Evolutionary conservation across 2,797 vertebrate species (phyloP), one percentile per base, ranked within the genome.

Genomic region (Betta splendens): DNA sequence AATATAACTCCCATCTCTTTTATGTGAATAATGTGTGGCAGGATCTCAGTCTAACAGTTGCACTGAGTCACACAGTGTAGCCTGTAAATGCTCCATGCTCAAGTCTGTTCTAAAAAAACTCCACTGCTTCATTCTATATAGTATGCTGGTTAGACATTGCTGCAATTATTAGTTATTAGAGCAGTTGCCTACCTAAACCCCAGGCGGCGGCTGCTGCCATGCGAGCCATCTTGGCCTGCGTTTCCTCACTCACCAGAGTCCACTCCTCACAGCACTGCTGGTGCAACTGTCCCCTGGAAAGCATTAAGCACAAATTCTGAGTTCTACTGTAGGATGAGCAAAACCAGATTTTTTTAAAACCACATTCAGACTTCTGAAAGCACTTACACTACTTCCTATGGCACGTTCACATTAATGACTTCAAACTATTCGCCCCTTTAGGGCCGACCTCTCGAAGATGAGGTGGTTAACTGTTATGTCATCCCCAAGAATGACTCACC

Each of bases 241-340:
- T 98, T 67, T 98, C 97, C 67, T 98, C 96, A 1, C 94, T 97
- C 46, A 98, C 96, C 79, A 97, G 90, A 0, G 95, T 96, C 97
- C 98, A 99, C 71, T 99, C 97, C 52, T 99, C 97, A 75, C 96
- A 99, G 90, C 98, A 99, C 38, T 98, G 97, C 86, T 98, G 97
- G 79, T 99, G 98, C 43, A 99, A 91, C 84, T 99, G 96, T 1
- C 98, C 98, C 98, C 98, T 99, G 69, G 8, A 82, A 72, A 36
- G 82, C 55, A 80, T 45, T 5, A 47, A 66, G 10, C 37, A 44
- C 56, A 48, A 9, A 11, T n/a, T 38, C 68, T 10, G 67, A 32
- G 54, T 25, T 11, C 20, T 5, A 31, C 22, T 11, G 20, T 5
- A 31, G 43, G 40, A 55, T 36, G 53, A 43, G 11, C 7, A 44